These are phyloP conservation scores for Nothobranchius kuhntae DNA, from an alignment of 2,113 vertebrate species.

Conservation along the genomic window DNA sequence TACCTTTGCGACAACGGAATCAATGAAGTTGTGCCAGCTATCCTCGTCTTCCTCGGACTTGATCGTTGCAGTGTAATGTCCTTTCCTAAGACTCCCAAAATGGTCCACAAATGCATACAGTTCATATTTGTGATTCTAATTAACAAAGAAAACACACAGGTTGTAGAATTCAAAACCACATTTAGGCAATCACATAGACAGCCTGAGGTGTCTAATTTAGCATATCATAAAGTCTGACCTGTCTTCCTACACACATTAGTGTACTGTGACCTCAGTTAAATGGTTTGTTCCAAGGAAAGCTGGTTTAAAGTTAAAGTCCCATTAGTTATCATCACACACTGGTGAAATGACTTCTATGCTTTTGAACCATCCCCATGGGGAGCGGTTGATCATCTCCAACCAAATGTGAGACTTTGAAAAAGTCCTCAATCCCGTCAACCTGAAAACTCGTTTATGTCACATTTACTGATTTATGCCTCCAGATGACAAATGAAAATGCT, in stretches of 20 bases:
- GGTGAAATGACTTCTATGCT: too few relatives aligned
- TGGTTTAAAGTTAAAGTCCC: too few relatives aligned
- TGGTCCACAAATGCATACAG: conserved; percentile 57
- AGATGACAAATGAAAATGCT: too few relatives aligned
- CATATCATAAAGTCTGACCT: too few relatives aligned
- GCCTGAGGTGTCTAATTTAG: too few relatives aligned
- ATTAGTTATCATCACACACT: too few relatives aligned
- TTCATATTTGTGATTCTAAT: neutral
- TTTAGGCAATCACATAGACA: too few relatives aligned
- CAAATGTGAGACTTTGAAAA: neutral
- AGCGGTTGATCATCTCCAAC: neutral
- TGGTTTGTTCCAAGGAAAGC: too few relatives aligned
- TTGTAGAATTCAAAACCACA: too few relatives aligned
- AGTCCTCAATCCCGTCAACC: neutral
- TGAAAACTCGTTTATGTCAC: neutral
- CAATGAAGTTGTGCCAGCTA: conserved; percentile 62
- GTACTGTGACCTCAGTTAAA: too few relatives aligned
- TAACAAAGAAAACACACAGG: neutral
- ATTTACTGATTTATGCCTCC: neutral
- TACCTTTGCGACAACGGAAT: neutral
- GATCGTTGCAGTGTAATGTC: conserved; percentile 66
- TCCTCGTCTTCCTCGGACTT: conserved; percentile 33
- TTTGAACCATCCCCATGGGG: too few relatives aligned
- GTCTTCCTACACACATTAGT: too few relatives aligned
- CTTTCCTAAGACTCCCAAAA: conserved; percentile 44